Evolutionary conservation across 2,888 invertebrate genomes (phyloP), one percentile per base, ranked within the genome.

Genomic region (Neria commutata): DNA sequence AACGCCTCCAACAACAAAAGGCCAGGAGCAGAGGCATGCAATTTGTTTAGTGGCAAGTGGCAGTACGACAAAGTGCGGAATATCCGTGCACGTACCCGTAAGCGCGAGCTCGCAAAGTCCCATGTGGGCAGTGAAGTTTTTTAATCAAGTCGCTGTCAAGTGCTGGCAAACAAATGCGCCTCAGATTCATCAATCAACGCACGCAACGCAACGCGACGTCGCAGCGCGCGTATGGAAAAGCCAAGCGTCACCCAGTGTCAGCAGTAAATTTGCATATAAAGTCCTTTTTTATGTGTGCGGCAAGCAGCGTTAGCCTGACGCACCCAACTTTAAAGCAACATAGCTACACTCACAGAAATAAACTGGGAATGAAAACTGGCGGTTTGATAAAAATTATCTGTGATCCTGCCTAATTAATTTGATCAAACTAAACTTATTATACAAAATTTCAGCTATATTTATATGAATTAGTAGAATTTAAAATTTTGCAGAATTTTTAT

Each of bases 111-210:
- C 37, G 26, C 29, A 54, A 62, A 68, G 78, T 77, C 78, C 79
- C 79, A 79, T 79, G 79, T 79, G 79, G 78, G 74, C 78, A 71
- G 77, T 78, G 78, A 78, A 78, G 75, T 77, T 77, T 79, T 77
- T 79, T 79, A 79, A 79, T 79, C 79, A 79, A 78, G 73, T 75
- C 72, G 77, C 74, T 79, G 79, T 77, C 78, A 78, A 74, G 72
- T 72, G 74, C 71, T 68, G 71, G 65, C 70, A 70, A 72, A 70
- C 73, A 73, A 74, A 75, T 74, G 69, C 70, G 70, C 70, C 71
- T 67, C 65, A 71, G 68, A 74, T 75, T 68, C 76, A 76, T 76
- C 76, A 75, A 76, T 76, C 76, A 76, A 73, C 68, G 70, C 69
- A 71, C 69, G 69, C 70, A 70, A 71, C 66, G 70, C 47, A 46